Conservation (phyloP, 2,797 vertebrate species). For the Sibirionetta formosa region DNA sequence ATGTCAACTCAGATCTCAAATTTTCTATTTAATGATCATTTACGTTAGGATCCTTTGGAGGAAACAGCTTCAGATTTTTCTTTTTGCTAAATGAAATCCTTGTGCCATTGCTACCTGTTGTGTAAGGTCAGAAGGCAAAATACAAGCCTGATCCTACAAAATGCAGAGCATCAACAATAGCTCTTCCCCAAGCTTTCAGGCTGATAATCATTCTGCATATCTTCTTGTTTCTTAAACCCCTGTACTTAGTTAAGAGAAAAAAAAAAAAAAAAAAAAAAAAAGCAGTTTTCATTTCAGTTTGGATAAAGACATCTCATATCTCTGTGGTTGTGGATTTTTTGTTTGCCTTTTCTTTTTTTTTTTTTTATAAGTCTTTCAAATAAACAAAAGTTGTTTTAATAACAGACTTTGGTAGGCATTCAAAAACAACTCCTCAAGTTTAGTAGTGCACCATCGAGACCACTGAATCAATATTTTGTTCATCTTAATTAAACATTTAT, state of each 20-base stretch:
- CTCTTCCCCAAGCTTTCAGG: not conserved
- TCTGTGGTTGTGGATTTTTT: not conserved
- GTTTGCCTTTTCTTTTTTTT: not conserved
- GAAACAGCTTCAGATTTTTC: not conserved
- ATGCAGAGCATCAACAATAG: not conserved
- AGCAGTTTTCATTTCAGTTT: not conserved
- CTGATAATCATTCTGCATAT: not conserved
- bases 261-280: conserved; percentile 4
- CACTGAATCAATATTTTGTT: conserved; percentile 62
- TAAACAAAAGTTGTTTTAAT: conserved; percentile 53
- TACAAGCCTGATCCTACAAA: not conserved
- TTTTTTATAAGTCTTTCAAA: conserved; percentile 6
- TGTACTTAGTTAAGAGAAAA: not conserved
- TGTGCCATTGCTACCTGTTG: not conserved
- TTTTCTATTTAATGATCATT: not conserved
- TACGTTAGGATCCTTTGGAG: not conserved
- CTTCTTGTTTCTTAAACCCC: not conserved
- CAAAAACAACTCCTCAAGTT: conserved; percentile 52
- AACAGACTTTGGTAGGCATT: conserved; percentile 49
- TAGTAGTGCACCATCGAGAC: conserved; percentile 7
- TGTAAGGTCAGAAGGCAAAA: not conserved
- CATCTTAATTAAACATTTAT: conserved; percentile 73
- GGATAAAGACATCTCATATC: not conserved
- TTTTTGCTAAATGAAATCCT: not conserved
- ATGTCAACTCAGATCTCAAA: not conserved